Base-by-base conservation (phyloP, 2,888 invertebrate genomes). In the Drosophila borborema region DNA sequence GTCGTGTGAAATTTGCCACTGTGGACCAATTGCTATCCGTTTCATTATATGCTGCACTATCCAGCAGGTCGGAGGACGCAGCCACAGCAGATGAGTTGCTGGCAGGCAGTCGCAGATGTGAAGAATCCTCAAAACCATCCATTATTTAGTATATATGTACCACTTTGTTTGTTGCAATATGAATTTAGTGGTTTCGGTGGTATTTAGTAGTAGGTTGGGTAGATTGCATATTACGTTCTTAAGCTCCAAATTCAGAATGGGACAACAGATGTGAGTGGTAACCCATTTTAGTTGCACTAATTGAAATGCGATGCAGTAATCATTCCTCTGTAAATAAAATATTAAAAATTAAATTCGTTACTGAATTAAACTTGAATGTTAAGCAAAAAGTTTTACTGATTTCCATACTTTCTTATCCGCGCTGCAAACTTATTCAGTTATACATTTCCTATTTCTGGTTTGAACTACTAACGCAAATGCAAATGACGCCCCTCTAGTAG, bases 1-100 rank as follows among this genome's bases (percentile, higher is more conserved):
- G 74, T 5, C 86, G 79, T 5, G 80, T 79, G 16, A 88, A 59
- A 41, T 88, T 87, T 12, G 67, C 60, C 36, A 73, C 41, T 9
- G 77, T 60, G 0, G 86, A 73, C 86, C 82, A 86, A 18, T 76
- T 83, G 45, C 64, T 68, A 5, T 67, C 59, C 49, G 58, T 56
- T 7, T 78, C 85, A 31, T 64, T 75, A 2, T 54, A 38, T 2
- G 59, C n/a, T 3, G 61, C 16, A 16, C 58, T 77, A 2, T 76
- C 67, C 28, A 65, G 48, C 31, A 53, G 43, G 1, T 65, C 62
- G 12, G 41, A 8, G 10, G 53, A 6, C 7, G 36, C 28, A 41
- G 49, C 14, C 7, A 45, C 23, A 8, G 64, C 48, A 1, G 49
- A 18, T 34, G 23, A 40, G 43, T 59, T 65, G 58, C 20, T 55